phyloP scores from a whole-genome alignment of 2,113 vertebrate genomes.

The Canis aureus region DNA sequence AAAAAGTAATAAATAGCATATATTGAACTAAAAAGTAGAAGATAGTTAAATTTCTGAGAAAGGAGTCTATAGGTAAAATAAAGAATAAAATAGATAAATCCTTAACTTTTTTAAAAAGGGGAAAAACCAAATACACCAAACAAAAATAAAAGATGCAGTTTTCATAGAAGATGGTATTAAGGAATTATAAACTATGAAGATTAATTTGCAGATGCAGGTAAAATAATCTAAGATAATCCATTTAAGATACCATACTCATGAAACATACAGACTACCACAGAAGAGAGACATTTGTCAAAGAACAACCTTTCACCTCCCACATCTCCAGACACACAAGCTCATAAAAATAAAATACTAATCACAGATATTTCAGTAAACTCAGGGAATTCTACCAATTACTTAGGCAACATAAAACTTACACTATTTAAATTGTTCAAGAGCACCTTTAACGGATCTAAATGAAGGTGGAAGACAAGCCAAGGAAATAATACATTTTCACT shows the following conservation, averaged over 20 bases:
- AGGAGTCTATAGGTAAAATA: neutral
- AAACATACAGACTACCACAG: neutral
- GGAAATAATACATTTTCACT: neutral
- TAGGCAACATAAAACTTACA: neutral
- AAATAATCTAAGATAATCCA: neutral
- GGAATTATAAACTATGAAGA: neutral
- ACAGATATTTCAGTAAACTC: neutral
- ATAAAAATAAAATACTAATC: neutral
- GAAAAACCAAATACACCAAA: neutral
- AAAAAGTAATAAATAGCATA: neutral
- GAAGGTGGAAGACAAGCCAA: neutral
- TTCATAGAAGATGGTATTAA: neutral
- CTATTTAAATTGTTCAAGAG: neutral
- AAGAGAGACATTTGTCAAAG: neutral
- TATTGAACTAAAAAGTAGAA: neutral
- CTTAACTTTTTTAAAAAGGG: neutral
- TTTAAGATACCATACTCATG: neutral
- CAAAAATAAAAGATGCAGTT: neutral
- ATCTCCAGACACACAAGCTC: neutral
- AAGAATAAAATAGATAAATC: neutral
- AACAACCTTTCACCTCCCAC: neutral
- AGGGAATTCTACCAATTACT: neutral
- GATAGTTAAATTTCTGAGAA: neutral
- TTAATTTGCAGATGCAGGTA: neutral
- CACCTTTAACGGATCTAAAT: neutral